A percentile compares a stretch with the other conserved stretches of the same genome.
Evolutionary conservation across 2,888 invertebrate genomes (phyloP).

Genomic region (Zygothrica quintamaculata): DNA sequence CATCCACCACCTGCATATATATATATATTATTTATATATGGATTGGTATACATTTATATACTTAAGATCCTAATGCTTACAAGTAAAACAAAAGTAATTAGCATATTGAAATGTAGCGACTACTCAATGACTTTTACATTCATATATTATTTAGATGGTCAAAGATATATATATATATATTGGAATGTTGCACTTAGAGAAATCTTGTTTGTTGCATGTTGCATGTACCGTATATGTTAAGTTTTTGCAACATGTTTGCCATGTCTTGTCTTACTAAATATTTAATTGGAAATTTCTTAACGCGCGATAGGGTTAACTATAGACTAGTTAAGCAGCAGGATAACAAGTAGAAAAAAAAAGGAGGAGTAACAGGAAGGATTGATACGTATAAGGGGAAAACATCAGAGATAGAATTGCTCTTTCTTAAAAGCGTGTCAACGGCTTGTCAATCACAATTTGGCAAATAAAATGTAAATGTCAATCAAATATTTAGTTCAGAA

Average conservation of each 20-base stretch:
- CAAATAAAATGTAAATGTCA: constrained; percentile 77
- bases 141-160: constrained; percentile 46
- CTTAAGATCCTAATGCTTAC: not conserved
- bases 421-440: constrained; percentile 67
- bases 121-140: constrained; percentile 8
- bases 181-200: constrained; percentile 12
- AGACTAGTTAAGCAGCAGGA: not conserved
- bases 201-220: constrained; percentile 25
- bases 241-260: constrained; percentile 33
- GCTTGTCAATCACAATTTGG: constrained; percentile 77
- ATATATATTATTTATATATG: too few species aligned
- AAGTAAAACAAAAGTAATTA: constrained; percentile 63
- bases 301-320: constrained; percentile 25
- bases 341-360: not conserved
- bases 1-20: constrained; percentile 30
- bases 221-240: constrained; percentile 8
- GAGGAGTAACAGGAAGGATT: not conserved
- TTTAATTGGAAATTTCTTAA: constrained; percentile 57
- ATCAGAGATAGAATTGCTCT: too few species aligned
- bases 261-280: constrained; percentile 43
- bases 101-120: constrained; percentile 66
- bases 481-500: constrained; percentile 51
- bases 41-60: not conserved
- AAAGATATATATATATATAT: too few species aligned
- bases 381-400: not conserved